These are phyloP conservation scores for Nephrotoma flavescens DNA, from an alignment of 2,888 invertebrate genomes.

Conservation along the genomic window DNA sequence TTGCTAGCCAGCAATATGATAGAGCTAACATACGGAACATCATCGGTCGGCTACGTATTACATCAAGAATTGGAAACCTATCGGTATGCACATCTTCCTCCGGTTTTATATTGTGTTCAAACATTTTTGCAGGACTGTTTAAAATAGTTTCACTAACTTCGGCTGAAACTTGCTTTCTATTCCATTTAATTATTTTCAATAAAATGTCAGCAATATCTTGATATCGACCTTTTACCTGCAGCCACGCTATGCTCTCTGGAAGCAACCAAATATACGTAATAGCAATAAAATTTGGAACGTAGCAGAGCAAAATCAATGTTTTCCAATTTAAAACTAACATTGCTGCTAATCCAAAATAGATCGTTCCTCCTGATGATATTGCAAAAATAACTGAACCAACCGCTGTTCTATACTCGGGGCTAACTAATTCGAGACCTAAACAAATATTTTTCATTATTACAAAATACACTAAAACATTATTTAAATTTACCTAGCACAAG, in stretches of 20 bases:
- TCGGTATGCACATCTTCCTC: background rate
- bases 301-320: background rate
- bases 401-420: background rate
- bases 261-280: background rate
- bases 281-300: background rate
- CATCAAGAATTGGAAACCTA: background rate
- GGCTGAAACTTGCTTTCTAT: background rate
- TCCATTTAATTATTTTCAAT: background rate
- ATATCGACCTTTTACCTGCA: background rate
- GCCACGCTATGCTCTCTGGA: background rate
- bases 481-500: background rate
- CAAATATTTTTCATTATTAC: background rate
- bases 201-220: background rate
- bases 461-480: background rate
- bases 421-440: background rate
- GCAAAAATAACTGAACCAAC: background rate
- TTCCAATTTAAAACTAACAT: background rate
- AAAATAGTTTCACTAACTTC: background rate
- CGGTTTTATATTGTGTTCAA: background rate
- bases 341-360: background rate
- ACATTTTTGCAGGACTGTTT: background rate
- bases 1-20: background rate
- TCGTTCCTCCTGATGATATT: background rate
- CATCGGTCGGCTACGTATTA: background rate
- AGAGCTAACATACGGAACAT: background rate